Percentiles rank a stretch among this genome's conserved stretches.
These are phyloP conservation scores for Amia ocellicauda DNA, from an alignment of 2,113 vertebrate species.

Conservation along the genomic window DNA sequence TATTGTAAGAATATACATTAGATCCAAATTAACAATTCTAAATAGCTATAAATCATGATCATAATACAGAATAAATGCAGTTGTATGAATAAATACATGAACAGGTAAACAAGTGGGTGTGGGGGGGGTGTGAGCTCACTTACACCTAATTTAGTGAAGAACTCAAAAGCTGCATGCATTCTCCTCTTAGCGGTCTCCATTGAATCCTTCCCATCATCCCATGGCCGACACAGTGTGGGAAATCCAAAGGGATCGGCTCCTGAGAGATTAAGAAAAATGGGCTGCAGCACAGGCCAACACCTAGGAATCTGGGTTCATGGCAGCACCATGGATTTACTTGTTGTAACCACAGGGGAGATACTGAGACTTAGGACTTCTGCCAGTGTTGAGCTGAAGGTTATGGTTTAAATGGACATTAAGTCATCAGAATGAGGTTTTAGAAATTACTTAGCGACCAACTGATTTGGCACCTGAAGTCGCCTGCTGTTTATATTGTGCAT, in stretches of 20 bases:
- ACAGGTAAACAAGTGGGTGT: too few relatives aligned
- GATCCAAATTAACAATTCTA: background rate
- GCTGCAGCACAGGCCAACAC: background rate
- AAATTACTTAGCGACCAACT: too few relatives aligned
- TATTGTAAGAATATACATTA: background rate
- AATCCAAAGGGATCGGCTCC: conserved; percentile 58
- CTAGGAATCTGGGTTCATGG: too few relatives aligned
- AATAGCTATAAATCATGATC: background rate
- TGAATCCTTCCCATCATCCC: conserved; percentile 45
- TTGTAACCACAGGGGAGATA: too few relatives aligned
- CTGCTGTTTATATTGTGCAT: too few relatives aligned
- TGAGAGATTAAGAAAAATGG: conserved; percentile 13
- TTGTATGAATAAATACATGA: too few relatives aligned
- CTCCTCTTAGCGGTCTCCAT: conserved; percentile 54
- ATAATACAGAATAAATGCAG: background rate
- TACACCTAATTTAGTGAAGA: conserved; percentile 64
- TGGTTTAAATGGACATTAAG: too few relatives aligned
- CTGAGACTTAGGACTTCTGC: background rate
- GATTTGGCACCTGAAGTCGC: too few relatives aligned
- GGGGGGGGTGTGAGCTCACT: conserved; percentile 17
- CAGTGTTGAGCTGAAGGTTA: too few relatives aligned
- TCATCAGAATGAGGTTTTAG: too few relatives aligned
- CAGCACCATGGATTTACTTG: too few relatives aligned
- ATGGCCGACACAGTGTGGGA: conserved; percentile 44
- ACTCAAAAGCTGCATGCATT: conserved; percentile 60